Conservation (phyloP, 2,113 vertebrate genomes). For the Calyptommatus sinebrachiatus region DNA sequence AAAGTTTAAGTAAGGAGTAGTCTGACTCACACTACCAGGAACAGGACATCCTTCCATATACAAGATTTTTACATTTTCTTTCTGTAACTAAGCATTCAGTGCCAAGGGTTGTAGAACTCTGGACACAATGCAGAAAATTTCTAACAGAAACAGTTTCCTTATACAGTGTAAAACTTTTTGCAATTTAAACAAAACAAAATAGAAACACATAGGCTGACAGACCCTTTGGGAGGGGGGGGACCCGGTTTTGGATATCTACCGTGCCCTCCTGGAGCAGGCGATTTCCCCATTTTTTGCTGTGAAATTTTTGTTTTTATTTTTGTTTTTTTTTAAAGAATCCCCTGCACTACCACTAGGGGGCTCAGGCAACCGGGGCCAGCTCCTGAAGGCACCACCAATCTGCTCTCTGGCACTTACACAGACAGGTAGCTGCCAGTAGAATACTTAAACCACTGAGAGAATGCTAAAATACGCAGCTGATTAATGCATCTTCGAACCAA, state of each 20-base stretch:
- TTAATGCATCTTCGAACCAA: no score
- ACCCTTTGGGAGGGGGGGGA: no score
- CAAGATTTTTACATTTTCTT: neutral
- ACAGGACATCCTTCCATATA: conserved; percentile 18
- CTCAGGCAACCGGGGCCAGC: no score
- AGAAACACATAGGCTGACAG: no score
- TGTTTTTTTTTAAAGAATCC: no score
- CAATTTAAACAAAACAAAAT: neutral
- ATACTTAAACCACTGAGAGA: neutral
- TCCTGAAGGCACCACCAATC: no score
- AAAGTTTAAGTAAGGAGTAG: neutral
- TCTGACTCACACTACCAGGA: neutral
- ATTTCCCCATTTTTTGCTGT: no score
- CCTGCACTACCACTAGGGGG: no score
- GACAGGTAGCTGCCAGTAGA: neutral
- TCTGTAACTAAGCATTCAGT: neutral
- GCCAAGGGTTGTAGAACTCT: neutral
- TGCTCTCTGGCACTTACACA: neutral
- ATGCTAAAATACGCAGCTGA: no score
- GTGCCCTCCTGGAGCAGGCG: no score
- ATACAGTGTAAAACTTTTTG: neutral
- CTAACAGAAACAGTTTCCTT: neutral
- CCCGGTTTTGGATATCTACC: no score
- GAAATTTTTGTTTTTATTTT: no score
- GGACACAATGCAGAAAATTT: neutral